Evolutionary conservation across 1,140 invertebrate genomes (phyloP).

Genomic region (Orchestia grillus): DNA sequence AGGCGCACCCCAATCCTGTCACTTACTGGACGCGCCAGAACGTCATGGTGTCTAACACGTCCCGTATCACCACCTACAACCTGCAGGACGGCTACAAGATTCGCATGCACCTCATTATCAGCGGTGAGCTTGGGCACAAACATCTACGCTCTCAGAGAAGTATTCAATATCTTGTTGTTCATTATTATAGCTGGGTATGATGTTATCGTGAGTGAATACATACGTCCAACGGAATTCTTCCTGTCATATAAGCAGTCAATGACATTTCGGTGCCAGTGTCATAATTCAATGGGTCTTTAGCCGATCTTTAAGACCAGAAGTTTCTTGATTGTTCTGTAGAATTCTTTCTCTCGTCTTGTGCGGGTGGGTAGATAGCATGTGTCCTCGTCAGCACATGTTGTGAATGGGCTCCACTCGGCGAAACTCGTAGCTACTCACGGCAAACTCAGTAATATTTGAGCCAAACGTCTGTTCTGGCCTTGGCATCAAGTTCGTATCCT

Average conservation of each 20-base stretch:
- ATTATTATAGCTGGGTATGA: neutral
- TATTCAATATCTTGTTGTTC: neutral
- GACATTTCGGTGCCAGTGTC: neutral
- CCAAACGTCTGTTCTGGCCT: too few species aligned
- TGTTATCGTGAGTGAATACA: neutral
- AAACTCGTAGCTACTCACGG: too few species aligned
- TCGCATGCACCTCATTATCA: slow-evolving; percentile 40
- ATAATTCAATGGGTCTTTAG: neutral
- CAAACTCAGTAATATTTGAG: too few species aligned
- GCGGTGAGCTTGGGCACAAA: neutral
- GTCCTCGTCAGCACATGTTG: neutral
- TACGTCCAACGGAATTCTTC: neutral
- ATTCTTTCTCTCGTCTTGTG: neutral
- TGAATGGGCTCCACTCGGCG: neutral
- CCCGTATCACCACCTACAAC: slow-evolving; percentile 84
- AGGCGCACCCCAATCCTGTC: slow-evolving; percentile 81
- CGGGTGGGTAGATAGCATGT: neutral
- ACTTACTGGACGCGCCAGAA: slow-evolving; percentile 57
- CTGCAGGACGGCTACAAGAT: slow-evolving; percentile 72
- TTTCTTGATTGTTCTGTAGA: neutral
- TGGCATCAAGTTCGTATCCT: too few species aligned
- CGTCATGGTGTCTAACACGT: slow-evolving; percentile 68
- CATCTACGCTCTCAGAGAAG: neutral
- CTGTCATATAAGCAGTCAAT: neutral
- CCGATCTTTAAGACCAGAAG: neutral